These are phyloP conservation scores for Oncorhynchus keta DNA, from an alignment of 2,113 vertebrate genomes.

Conservation along the genomic window DNA sequence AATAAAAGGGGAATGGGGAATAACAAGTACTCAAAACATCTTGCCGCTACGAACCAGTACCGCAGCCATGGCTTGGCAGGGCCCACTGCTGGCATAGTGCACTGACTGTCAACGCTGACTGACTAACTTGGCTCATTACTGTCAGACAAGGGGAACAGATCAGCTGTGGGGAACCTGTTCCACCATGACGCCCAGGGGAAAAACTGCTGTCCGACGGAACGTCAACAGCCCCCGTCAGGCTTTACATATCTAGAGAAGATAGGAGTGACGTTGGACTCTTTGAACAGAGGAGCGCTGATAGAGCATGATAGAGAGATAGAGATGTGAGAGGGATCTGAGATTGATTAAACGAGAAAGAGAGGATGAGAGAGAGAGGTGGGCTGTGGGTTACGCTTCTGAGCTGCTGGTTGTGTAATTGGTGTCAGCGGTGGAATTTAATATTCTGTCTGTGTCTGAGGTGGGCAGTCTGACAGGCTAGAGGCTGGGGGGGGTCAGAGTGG, in stretches of 20 bases:
- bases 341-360: background rate
- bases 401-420: too few relatives aligned
- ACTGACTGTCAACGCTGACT: background rate
- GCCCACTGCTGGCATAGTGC: background rate
- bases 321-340: background rate
- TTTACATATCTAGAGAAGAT: background rate
- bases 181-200: background rate
- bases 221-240: too few relatives aligned
- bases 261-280: background rate
- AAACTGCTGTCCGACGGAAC: background rate
- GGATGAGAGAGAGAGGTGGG: background rate
- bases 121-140: background rate
- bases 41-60: background rate
- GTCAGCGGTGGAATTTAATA: background rate
- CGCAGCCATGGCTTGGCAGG: background rate
- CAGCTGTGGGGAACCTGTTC: background rate
- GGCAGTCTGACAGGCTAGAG: background rate
- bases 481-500: background rate
- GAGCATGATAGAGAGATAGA: background rate
- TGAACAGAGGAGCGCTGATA: background rate
- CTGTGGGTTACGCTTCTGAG: background rate
- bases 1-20: too few relatives aligned
- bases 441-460: background rate
- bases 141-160: background rate
- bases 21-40: too few relatives aligned